Conservation (phyloP, 2,888 invertebrate genomes). For the Glyphotaelius pellucidus region DNA sequence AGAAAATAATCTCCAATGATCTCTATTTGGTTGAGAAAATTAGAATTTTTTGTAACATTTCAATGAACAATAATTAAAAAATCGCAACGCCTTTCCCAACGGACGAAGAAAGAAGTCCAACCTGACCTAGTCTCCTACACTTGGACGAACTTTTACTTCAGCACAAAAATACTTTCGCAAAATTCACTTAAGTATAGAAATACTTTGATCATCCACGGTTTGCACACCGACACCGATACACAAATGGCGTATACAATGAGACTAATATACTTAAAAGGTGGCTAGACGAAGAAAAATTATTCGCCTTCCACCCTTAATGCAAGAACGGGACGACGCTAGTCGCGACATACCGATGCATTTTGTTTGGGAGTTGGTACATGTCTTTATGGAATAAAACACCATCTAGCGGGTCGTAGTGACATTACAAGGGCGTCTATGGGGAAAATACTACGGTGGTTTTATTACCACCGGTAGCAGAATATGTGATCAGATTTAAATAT, state of each 20-base stretch:
- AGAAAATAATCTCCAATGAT: too few species aligned
- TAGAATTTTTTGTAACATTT: background rate
- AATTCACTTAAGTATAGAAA: background rate
- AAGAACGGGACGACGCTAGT: slow-evolving; percentile 47
- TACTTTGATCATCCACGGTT: background rate
- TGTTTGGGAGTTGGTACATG: slow-evolving; percentile 12
- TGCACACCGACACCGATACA: background rate
- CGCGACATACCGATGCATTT: slow-evolving; percentile 50
- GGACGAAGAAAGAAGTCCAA: background rate
- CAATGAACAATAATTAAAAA: background rate
- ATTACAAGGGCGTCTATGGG: slow-evolving; percentile 30
- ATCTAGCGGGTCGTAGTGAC: slow-evolving; percentile 14
- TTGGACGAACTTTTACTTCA: background rate
- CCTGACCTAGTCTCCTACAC: slow-evolving; percentile 43
- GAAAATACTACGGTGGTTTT: background rate
- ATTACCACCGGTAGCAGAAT: background rate
- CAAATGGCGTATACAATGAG: background rate
- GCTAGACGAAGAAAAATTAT: slow-evolving; percentile 47
- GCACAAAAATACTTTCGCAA: background rate
- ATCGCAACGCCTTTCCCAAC: background rate
- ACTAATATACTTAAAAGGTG: background rate
- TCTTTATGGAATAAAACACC: slow-evolving; percentile 44
- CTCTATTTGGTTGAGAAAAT: background rate
- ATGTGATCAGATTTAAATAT: background rate
- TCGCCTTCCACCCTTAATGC: slow-evolving; percentile 13